Evolutionary conservation across 2,888 invertebrate species (phyloP), one percentile per base, ranked within the genome.

Genomic region (Agelastica alni): DNA sequence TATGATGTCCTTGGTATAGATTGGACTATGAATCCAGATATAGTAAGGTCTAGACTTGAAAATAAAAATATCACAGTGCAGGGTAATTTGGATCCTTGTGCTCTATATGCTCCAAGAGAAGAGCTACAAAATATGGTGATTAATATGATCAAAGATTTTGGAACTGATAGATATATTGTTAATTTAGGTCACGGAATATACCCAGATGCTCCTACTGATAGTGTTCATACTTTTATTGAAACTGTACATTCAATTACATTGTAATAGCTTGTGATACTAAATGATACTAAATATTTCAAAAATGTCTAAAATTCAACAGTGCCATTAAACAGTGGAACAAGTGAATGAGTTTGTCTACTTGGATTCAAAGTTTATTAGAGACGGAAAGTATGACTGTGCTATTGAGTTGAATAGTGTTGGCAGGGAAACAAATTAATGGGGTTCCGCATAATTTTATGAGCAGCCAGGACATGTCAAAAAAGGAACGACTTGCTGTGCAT

Each of bases 181-280:
- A 98, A 98, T 79, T 82, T 98, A 59, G 98, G 98, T 0, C 97
- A 98, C 77, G 98, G 98, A 10, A 96, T 98, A 65, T 93, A 96
- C 71, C 97, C 96, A 3, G 93, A 93, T 75, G 89, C 90, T 37
- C 88, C 93, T 31, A 86, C 93, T 22, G 85, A 89, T 49, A 87
- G 89, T 71, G 90, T 98, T 73, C 81, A 85, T 69, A 83, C 85
- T 13, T 91, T 98, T 72, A 87, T 97, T 20, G 87, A 93, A 67
- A 85, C 92, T 49, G 88, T 97, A 9, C 97, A 97, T 75, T 81
- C 81, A 59, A 82, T 84, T n/a, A n/a, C n/a, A n/a, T n/a, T n/a
- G n/a, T n/a, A n/a, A n/a, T n/a, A n/a, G n/a, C n/a, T n/a, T n/a
- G n/a, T n/a, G n/a, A n/a, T n/a, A n/a, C n/a, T n/a, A n/a, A n/a